Evolutionary conservation across 2,113 vertebrate genomes (phyloP), one percentile per base, ranked within the genome.

Genomic region (Poicephalus meyeri): DNA sequence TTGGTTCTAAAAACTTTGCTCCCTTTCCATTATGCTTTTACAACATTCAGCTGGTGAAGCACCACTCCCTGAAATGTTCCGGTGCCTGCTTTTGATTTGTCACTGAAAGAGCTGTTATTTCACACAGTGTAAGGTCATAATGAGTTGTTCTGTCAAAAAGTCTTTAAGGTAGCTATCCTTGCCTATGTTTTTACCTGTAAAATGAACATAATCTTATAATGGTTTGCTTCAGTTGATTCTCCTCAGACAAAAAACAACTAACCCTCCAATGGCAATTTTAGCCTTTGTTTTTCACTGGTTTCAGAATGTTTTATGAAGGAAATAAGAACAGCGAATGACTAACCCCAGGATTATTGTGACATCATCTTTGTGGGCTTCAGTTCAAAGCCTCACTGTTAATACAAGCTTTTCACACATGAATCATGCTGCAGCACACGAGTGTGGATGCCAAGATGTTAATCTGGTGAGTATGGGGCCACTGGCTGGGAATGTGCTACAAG

Each of bases 381-480:
- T 79, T 90, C 79, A 71, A 87, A 78, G 17, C 16, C 16, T 50
- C 20, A 12, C 28, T 55, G 35, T 82, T 89, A 47, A 55, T 52
- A 42, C 17, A 10, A 6, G 6, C 24, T 55, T 88, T 55, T 69
- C 16, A 70, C 58, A 61, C 0, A 0, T 56, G 14, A 19, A 28
- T 90, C 33, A 56, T 16, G 41, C 24, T 68, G 52, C 35, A 69
- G 21, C 41, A 82, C 26, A 26, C 5, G 56, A 69, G 11, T 20
- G 9, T 4, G 3, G 44, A 44, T 56, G 65, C 16, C 50, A 56
- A n/a, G 24, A 44, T 47, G 33, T 52, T 82, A 6, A 23, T 55
- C 35, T 85, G 24, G 4, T 82, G 49, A 25, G 20, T 65, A 8
- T 46, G 33, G 13, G 24, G 9, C 21, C 46, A 25, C 18, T 65